These are phyloP conservation scores for Osmoderma eremita DNA, from an alignment of 2,888 invertebrate genomes.

Conservation along the genomic window DNA sequence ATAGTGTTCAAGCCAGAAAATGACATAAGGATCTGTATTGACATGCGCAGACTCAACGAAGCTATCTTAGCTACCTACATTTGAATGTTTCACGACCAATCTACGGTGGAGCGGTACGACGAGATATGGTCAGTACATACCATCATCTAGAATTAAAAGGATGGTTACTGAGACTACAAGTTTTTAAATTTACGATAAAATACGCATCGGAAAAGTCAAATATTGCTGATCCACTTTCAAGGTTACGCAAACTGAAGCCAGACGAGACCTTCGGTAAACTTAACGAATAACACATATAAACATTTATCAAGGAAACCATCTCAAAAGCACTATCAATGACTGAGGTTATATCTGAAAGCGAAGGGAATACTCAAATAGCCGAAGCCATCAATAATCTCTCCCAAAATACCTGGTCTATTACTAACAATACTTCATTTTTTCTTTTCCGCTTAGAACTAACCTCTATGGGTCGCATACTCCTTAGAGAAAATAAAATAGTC, in stretches of 20 bases:
- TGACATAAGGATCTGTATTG: conserved; percentile 56
- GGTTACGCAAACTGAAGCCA: conserved; percentile 38
- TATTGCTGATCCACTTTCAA: conserved; percentile 48
- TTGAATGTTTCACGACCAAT: conserved; percentile 34
- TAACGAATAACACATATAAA: conserved; percentile 45
- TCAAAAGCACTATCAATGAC: conserved; percentile 44
- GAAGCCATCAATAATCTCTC: conserved; percentile 34
- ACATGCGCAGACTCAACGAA: conserved; percentile 56
- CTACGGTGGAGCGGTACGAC: conserved; percentile 47
- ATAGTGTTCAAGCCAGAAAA: conserved; percentile 52
- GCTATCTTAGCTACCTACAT: conserved; percentile 51
- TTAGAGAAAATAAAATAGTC: conserved; percentile 41
- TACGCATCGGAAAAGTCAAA: conserved; percentile 45
- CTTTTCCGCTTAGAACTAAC: conserved; percentile 29
- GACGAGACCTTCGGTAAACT: conserved; percentile 42
- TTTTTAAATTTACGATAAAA: conserved; percentile 44
- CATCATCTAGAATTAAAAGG: conserved; percentile 52
- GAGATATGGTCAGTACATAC: conserved; percentile 46
- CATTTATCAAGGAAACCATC: conserved; percentile 40
- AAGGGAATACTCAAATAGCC: conserved; percentile 36
- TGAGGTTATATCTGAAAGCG: conserved; percentile 10
- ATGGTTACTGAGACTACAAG: conserved; percentile 46
- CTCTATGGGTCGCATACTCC: conserved; percentile 8
- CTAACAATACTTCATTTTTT: conserved; percentile 27
- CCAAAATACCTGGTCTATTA: conserved; percentile 31